Conservation (phyloP, 1,140 invertebrate species). For the Drosophila ohnishii region DNA sequence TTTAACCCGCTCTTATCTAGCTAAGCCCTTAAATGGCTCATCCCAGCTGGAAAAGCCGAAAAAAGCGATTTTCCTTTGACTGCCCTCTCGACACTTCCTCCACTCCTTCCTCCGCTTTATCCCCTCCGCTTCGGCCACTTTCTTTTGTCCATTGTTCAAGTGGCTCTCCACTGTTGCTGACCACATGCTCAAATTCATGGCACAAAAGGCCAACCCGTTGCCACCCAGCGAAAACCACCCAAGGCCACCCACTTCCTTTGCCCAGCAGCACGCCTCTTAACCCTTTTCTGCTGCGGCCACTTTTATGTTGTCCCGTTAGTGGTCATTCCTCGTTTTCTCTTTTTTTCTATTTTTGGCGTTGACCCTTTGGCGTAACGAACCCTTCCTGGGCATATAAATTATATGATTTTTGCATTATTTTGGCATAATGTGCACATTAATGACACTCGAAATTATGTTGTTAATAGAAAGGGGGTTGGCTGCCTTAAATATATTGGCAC, state of each 20-base stretch:
- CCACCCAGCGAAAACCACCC: conserved; percentile 19
- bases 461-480: conserved; percentile 62
- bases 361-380: conserved; percentile 54
- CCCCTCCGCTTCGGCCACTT: not conserved
- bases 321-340: conserved; percentile 49
- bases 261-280: conserved; percentile 61
- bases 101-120: not conserved
- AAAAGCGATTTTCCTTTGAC: conserved; percentile 33
- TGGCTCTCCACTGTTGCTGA: conserved; percentile 54
- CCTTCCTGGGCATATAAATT: conserved; percentile 64
- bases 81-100: conserved; percentile 30
- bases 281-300: conserved; percentile 69
- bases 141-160: conserved; percentile 47
- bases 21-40: conserved; percentile 42
- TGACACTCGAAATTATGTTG: conserved; percentile 78
- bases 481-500: conserved; percentile 24
- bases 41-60: conserved; percentile 33
- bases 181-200: conserved; percentile 70
- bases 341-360: conserved; percentile 12
- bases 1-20: conserved; percentile 36
- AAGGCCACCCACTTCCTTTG: conserved; percentile 32
- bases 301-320: conserved; percentile 67
- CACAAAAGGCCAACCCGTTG: conserved; percentile 41
- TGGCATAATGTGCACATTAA: conserved; percentile 79
- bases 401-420: conserved; percentile 81